A percentile compares a stretch with the other conserved stretches of the same genome.
These are phyloP conservation scores for Tympanuchus pallidicinctus DNA, from an alignment of 2,113 vertebrate species.

Conservation along the genomic window DNA sequence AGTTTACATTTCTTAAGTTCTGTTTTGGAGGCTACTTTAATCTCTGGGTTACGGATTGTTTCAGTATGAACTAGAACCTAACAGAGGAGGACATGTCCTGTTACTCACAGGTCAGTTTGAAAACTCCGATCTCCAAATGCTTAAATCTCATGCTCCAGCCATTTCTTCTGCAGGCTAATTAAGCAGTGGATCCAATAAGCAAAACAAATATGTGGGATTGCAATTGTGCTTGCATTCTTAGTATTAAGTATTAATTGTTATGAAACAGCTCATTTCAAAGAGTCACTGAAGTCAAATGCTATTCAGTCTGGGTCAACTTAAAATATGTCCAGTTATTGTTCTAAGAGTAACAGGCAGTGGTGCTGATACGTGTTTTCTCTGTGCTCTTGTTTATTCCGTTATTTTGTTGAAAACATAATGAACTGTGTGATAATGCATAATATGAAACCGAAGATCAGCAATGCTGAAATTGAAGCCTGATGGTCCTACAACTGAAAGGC, in stretches of 20 bases:
- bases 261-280: accelerated
- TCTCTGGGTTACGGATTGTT: no score
- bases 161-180: no score
- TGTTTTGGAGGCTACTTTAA: no score
- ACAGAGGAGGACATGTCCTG: no score
- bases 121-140: no score
- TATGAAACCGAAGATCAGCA: not conserved
- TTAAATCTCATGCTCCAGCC: no score
- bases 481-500: not conserved
- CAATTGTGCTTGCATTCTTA: not conserved
- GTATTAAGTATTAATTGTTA: not conserved
- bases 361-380: not conserved
- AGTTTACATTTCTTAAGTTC: no score
- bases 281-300: not conserved
- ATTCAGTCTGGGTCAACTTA: not conserved
- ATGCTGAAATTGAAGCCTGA: not conserved
- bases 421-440: not conserved
- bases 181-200: not conserved
- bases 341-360: accelerated
- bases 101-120: no score
- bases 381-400: not conserved
- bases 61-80: no score
- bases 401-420: not conserved
- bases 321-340: not conserved
- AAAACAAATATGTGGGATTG: constrained; percentile 15